Percentiles rank a stretch among this genome's conserved stretches.
These are phyloP conservation scores for Tetranychus piercei DNA, from an alignment of 2,888 invertebrate genomes.

Conservation along the genomic window DNA sequence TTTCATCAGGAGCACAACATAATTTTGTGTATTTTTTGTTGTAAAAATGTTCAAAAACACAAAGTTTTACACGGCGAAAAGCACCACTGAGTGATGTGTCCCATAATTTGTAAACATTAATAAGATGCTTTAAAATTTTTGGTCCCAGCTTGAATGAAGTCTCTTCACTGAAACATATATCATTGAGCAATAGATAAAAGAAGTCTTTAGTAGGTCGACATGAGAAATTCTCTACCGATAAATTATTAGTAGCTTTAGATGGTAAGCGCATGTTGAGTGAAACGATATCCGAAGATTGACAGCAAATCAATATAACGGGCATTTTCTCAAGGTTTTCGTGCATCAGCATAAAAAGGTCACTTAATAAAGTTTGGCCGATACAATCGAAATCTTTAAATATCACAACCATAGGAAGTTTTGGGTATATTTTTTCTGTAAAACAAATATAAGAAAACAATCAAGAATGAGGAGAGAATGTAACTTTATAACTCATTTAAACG, in stretches of 20 bases:
- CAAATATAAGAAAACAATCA: no score
- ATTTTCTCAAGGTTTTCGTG: background rate
- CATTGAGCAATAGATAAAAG: background rate
- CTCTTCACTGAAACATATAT: background rate
- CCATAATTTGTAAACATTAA: background rate
- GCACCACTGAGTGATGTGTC: background rate
- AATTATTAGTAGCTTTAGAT: background rate
- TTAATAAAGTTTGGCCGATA: background rate
- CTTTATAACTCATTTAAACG: background rate
- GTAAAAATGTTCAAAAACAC: slow-evolving; percentile 6
- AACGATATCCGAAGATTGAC: background rate
- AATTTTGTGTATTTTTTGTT: background rate
- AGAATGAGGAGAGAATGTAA: background rate
- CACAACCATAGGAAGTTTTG: background rate
- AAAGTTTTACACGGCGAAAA: background rate
- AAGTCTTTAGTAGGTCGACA: background rate
- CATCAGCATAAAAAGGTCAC: background rate
- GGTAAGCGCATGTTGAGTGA: background rate
- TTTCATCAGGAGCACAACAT: background rate
- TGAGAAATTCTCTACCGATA: background rate
- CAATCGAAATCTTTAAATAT: background rate
- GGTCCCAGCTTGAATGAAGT: background rate
- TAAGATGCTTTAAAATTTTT: background rate
- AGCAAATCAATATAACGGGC: background rate
- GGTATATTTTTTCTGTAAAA: background rate